A percentile compares a stretch with the other conserved stretches of the same genome.
phyloP scores from a whole-genome alignment of 2,888 invertebrate genomes.

The Papilio demoleus region DNA sequence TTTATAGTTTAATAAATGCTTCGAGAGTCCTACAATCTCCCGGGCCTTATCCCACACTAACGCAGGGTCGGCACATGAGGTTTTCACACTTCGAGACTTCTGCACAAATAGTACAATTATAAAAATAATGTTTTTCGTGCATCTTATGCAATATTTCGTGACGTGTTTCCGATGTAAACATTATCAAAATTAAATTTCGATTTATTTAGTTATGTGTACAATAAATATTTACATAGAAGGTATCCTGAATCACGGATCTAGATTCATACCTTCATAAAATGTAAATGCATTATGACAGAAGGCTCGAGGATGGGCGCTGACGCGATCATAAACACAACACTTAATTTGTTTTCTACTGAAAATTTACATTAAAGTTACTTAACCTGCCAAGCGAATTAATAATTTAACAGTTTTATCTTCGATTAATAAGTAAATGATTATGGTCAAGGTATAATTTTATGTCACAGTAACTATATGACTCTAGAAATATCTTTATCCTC shows the following conservation, averaged over 20 bases:
- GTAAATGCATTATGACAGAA: slow-evolving; percentile 42
- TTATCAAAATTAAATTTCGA: background rate
- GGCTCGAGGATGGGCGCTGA: slow-evolving; percentile 45
- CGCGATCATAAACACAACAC: slow-evolving; percentile 54
- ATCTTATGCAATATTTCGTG: background rate
- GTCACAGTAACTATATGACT: slow-evolving; percentile 17
- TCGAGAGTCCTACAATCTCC: too few relatives aligned
- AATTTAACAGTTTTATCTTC: slow-evolving; percentile 53
- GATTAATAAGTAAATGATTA: slow-evolving; percentile 50
- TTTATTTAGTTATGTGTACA: background rate
- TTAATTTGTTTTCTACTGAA: slow-evolving; percentile 50
- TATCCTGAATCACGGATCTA: slow-evolving; percentile 29
- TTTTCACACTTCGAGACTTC: too few relatives aligned
- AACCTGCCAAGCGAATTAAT: slow-evolving; percentile 48
- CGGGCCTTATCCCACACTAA: too few relatives aligned
- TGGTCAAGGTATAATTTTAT: slow-evolving; percentile 30
- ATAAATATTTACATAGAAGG: background rate
- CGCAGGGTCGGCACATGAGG: too few relatives aligned
- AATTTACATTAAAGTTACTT: slow-evolving; percentile 57
- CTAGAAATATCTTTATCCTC: slow-evolving; percentile 24
- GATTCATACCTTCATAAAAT: slow-evolving; percentile 29
- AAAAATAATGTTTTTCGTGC: background rate
- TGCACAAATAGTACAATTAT: background rate
- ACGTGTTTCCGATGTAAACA: background rate
- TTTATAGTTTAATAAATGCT: background rate